A percentile compares a stretch with the other conserved stretches of the same genome.
Conservation (phyloP, 2,888 invertebrate genomes). For the Drosophila nr. perissopoda region DNA sequence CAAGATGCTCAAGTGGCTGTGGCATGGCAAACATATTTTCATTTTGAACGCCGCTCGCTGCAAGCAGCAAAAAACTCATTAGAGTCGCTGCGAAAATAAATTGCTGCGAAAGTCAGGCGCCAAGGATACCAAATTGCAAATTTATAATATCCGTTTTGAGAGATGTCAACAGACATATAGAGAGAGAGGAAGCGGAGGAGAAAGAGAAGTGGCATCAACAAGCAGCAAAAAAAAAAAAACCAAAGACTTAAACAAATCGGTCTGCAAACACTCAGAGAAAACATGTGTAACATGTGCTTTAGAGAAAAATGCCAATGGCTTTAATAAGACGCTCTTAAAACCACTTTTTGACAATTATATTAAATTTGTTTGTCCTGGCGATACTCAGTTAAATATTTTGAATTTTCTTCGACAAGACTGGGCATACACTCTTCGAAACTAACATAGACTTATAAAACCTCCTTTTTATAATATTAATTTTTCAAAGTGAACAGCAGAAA, state of each 20-base stretch:
- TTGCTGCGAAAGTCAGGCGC: constrained; percentile 34
- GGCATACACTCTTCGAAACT: too few relatives aligned
- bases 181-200: not conserved
- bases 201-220: not conserved
- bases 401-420: not conserved
- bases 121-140: constrained; percentile 70
- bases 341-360: too few relatives aligned
- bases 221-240: not conserved
- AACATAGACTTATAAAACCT: not conserved
- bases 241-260: not conserved
- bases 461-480: not conserved
- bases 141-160: constrained; percentile 75
- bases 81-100: constrained; percentile 67
- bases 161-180: constrained; percentile 14
- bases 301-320: not conserved
- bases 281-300: not conserved
- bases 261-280: not conserved
- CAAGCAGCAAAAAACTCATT: constrained; percentile 72
- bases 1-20: constrained; percentile 29
- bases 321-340: not conserved
- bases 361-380: not conserved
- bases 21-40: constrained; percentile 71
- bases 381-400: not conserved
- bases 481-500: not conserved
- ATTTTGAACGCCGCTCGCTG: constrained; percentile 51